These are phyloP conservation scores for Mythimna loreyi DNA, from an alignment of 2,888 invertebrate genomes.

Conservation along the genomic window DNA sequence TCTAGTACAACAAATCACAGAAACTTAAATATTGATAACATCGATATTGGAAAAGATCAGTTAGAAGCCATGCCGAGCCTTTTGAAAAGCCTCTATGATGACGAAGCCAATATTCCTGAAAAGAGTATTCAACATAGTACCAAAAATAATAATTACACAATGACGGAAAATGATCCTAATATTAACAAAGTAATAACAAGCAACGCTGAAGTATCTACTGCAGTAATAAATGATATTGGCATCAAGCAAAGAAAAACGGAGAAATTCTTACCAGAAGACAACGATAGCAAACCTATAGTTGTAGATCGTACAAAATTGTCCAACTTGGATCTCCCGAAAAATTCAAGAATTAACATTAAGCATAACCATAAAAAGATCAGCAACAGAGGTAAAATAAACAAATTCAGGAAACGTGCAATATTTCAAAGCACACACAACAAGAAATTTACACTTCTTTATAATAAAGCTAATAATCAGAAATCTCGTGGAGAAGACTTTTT, in stretches of 20 bases:
- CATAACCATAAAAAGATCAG: constrained; percentile 8
- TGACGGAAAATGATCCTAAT: constrained; percentile 63
- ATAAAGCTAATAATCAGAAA: constrained; percentile 62
- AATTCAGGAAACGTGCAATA: constrained; percentile 19
- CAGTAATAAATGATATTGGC: constrained; percentile 7
- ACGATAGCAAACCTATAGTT: constrained; percentile 55
- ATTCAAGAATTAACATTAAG: constrained; percentile 24
- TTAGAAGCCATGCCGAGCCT: constrained; percentile 70
- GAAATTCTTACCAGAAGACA: constrained; percentile 39
- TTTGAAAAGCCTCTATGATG: constrained; percentile 72
- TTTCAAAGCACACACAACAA: constrained; percentile 62
- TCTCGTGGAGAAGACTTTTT: constrained; percentile 60
- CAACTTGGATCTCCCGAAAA: constrained; percentile 8
- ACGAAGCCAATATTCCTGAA: constrained; percentile 64
- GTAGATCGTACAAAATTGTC: constrained; percentile 50
- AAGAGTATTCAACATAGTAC: constrained; percentile 44
- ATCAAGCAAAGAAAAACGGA: constrained; percentile 1
- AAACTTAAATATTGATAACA: constrained; percentile 26
- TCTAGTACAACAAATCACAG: constrained; percentile 50
- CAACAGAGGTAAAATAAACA: constrained; percentile 42
- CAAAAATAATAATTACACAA: constrained; percentile 67
- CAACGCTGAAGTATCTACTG: constrained; percentile 15
- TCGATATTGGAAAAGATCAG: constrained; percentile 32
- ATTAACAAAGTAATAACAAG: constrained; percentile 18
- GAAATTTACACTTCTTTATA: constrained; percentile 67